Evolutionary conservation across 92 coral and sea anemone species (phyloP).

Genomic region (Virgularia gustaviana): DNA sequence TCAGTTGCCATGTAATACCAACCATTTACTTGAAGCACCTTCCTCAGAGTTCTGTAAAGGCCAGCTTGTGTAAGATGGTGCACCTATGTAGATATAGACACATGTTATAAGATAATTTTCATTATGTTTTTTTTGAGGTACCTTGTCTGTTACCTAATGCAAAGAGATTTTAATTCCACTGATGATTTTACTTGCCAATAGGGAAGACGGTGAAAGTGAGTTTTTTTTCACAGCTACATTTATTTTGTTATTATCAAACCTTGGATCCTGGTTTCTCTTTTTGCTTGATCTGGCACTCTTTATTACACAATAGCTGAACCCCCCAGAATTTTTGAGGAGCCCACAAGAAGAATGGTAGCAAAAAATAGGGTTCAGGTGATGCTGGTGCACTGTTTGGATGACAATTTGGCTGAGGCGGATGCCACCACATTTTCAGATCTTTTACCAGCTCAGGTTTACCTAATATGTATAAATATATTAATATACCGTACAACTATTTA

Average conservation of each 20-base stretch:
- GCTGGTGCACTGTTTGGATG: not conserved
- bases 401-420: not conserved
- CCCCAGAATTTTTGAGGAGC: slow-evolving; percentile 18
- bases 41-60: slow-evolving; percentile 2
- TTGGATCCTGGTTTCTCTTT: not conserved
- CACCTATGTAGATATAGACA: too few species aligned
- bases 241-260: not conserved
- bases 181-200: too few species aligned
- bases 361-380: slow-evolving; percentile 5
- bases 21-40: slow-evolving; percentile 1
- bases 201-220: too few species aligned
- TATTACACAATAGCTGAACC: not conserved
- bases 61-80: slow-evolving; percentile 14
- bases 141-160: too few species aligned
- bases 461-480: not conserved
- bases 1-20: slow-evolving; percentile 14
- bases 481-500: too few species aligned
- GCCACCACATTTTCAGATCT: not conserved
- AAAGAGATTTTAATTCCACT: too few species aligned
- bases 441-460: not conserved
- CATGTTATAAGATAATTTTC: too few species aligned
- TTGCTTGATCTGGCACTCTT: slow-evolving; percentile 14
- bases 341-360: slow-evolving; percentile 13
- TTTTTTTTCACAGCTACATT: not conserved
- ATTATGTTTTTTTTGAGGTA: too few species aligned